Base-by-base conservation (phyloP, 2,797 vertebrate genomes). In the Leptodactylus fallax region DNA sequence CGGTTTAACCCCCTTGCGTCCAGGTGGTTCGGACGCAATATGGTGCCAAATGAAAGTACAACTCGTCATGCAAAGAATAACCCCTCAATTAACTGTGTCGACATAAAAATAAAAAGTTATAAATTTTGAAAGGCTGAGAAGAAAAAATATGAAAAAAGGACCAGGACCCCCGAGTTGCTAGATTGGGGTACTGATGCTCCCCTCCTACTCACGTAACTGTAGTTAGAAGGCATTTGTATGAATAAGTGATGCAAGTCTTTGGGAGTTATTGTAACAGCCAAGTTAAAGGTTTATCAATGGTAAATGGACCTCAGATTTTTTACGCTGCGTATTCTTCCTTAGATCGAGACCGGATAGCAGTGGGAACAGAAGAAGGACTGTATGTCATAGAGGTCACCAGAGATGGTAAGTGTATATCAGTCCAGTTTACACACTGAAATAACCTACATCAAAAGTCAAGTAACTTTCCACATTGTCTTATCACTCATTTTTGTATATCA, bases 311-410 rank as follows among this genome's bases (percentile, higher is more conserved):
- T n/a, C n/a, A n/a, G n/a, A 36, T 25, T 27, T 85, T 14, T 61
- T 61, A 9, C 12, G 25, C 19, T 61, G 11, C 12, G 19, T 10
- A 51, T 16, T 45, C 13, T 90, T 55, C 27, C 19, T 8, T 93
- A 99, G 98, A 99, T 92, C 96, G 96, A 67, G 98, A 99, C 90
- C 95, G 97, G 90, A 96, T 99, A 72, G 96, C 95, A 2, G 92
- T 99, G 78, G 98, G 98, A 90, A 96, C 98, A 49, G 98, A 99
- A 90, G 98, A 99, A 53, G 98, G 98, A 7, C 95, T 99, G 1
- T 98, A 98, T 82, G 97, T 99, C 89, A 96, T 99, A 23, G 98
- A 99, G 92, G 93, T 99, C 87, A 99, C 96, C 86, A 96, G 97
- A 91, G 98, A 99, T 0, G 97, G 98, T 99, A 94, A 95, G 97